Evolutionary conservation across 2,797 vertebrate species (phyloP).

Genomic region (Gouania willdenowi): DNA sequence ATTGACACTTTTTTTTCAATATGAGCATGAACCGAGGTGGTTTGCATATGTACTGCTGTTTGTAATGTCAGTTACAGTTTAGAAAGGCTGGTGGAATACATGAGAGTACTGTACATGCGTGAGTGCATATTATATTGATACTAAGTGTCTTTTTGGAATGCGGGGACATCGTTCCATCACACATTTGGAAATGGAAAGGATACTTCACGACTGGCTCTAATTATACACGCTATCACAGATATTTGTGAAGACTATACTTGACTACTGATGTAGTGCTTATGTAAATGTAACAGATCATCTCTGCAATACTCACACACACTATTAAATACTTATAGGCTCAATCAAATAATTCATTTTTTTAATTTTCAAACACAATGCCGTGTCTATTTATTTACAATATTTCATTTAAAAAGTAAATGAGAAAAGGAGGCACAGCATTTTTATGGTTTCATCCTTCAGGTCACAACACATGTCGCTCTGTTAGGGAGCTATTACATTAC

Average conservation of each 20-base stretch:
- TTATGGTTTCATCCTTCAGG: no score
- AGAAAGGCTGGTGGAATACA: constrained; percentile 17
- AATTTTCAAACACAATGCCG: constrained; percentile 16
- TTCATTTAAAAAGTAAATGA: no score
- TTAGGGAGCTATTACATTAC: constrained; percentile 10
- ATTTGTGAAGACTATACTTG: constrained; percentile 36
- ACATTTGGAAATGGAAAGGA: constrained; percentile 24
- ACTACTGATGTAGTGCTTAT: constrained; percentile 50
- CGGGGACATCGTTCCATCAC: constrained; percentile 14
- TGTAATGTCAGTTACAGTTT: constrained; percentile 18
- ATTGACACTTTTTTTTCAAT: constrained; percentile 38
- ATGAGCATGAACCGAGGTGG: constrained; percentile 8
- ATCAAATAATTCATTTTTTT: constrained; percentile 14
- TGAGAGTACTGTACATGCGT: constrained; percentile 13
- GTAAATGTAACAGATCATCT: constrained; percentile 13
- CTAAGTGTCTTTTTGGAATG: constrained; percentile 44
- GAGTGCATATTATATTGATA: constrained; percentile 37
- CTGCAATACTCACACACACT: background rate
- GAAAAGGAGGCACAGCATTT: no score
- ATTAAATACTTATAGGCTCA: background rate
- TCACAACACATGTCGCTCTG: no score
- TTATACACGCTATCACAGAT: constrained; percentile 33
- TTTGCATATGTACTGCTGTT: background rate
- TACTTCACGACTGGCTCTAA: constrained; percentile 35
- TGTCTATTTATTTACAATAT: background rate